A percentile compares a stretch with the other conserved stretches of the same genome.
Conservation (phyloP, 2,797 vertebrate genomes). For the Cryptoblepharus egeriae region DNA sequence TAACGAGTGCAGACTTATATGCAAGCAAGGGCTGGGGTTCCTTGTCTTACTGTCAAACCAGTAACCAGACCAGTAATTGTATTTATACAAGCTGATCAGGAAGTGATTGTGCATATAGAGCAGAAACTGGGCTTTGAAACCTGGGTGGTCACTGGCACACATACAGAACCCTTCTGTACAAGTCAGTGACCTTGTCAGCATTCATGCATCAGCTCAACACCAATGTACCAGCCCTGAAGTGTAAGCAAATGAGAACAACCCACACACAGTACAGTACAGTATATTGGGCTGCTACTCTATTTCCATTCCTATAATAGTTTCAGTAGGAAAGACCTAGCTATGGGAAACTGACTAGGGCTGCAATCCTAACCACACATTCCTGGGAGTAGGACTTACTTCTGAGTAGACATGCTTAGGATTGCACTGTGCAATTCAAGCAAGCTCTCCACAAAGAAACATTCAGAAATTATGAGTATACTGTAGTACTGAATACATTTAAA, state of each 20-base stretch:
- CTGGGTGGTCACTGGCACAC: slow-evolving; percentile 4
- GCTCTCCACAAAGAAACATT: background rate
- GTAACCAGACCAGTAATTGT: background rate
- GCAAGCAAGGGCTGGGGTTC: background rate
- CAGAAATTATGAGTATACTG: background rate
- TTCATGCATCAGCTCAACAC: slow-evolving; percentile 11
- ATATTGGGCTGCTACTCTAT: background rate
- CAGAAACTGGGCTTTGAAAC: slow-evolving; percentile 5
- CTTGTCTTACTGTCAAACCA: too few relatives aligned
- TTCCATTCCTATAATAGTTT: background rate
- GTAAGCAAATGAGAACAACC: slow-evolving; percentile 6
- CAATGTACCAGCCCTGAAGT: background rate
- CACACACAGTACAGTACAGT: background rate
- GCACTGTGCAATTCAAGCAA: too few relatives aligned
- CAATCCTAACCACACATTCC: too few relatives aligned
- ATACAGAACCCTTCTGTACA: slow-evolving; percentile 12
- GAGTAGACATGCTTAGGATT: too few relatives aligned
- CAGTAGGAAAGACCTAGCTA: background rate
- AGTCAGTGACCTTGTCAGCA: slow-evolving; percentile 15
- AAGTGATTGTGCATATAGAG: slow-evolving; percentile 5
- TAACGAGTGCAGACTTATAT: background rate
- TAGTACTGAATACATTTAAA: background rate
- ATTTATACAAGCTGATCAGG: background rate
- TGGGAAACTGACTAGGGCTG: background rate
- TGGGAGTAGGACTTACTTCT: too few relatives aligned